Conservation (phyloP, 1,140 invertebrate genomes). For the Drosophila watanabei region DNA sequence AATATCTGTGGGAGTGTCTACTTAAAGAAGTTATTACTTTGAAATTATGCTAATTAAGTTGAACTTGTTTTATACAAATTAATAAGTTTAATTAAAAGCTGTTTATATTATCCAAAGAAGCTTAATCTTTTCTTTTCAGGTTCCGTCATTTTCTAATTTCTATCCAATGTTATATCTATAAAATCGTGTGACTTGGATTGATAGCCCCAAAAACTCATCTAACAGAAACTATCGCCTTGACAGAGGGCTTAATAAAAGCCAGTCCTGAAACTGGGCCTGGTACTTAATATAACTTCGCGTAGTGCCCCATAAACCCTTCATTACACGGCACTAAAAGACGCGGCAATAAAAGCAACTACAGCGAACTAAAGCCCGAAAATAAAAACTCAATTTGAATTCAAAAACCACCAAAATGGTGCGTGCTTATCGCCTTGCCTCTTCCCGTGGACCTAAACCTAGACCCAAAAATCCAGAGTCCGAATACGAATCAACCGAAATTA, state of each 20-base stretch:
- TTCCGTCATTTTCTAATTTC: constrained; percentile 1
- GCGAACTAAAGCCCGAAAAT: constrained; percentile 60
- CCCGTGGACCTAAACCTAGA: constrained; percentile 29
- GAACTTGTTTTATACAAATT: not conserved
- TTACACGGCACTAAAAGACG: constrained; percentile 66
- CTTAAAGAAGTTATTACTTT: not conserved
- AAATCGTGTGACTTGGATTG: constrained; percentile 32
- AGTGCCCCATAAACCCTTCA: constrained; percentile 66
- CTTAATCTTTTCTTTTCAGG: not conserved
- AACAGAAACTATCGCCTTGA: constrained; percentile 22
- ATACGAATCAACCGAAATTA: constrained; percentile 24
- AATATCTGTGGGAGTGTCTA: not conserved
- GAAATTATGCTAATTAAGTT: not conserved
- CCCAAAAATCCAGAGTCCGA: constrained; percentile 25
- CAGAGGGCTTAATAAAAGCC: constrained; percentile 19
- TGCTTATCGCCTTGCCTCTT: constrained; percentile 68
- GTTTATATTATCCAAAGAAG: not conserved
- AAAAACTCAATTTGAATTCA: constrained; percentile 78
- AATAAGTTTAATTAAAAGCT: not conserved
- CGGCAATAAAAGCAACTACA: constrained; percentile 38
- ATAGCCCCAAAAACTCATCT: constrained; percentile 25
- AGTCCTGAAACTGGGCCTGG: constrained; percentile 11
- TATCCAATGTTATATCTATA: constrained; percentile 9
- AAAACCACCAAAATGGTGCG: constrained; percentile 68
- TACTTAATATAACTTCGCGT: constrained; percentile 49